Evolutionary conservation across 2,797 vertebrate species (phyloP).

Genomic region (Tolypeutes matacus): DNA sequence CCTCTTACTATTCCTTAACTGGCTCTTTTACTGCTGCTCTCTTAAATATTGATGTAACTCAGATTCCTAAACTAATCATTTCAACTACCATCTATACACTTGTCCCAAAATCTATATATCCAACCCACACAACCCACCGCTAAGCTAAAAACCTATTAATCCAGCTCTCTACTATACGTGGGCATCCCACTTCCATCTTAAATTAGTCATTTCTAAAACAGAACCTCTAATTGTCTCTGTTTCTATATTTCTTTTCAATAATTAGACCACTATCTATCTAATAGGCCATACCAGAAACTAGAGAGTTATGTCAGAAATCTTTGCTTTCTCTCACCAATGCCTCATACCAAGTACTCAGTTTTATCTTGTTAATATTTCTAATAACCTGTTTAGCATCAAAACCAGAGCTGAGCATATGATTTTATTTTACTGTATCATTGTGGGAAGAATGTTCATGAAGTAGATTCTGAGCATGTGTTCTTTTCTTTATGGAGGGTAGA

Average conservation of each 20-base stretch:
- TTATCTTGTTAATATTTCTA: not conserved
- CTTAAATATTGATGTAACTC: not conserved
- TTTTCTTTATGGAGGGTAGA: not conserved
- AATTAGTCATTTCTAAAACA: not conserved
- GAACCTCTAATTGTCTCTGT: not conserved
- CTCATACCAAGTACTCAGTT: not conserved
- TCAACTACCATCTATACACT: not conserved
- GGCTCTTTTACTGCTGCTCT: not conserved
- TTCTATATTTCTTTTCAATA: not conserved
- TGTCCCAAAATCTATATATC: not conserved
- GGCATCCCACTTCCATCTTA: not conserved
- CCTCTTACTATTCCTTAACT: not conserved
- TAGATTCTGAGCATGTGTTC: not conserved
- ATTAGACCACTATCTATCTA: not conserved
- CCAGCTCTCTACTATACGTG: not conserved
- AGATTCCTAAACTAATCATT: not conserved
- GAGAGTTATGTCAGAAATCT: accelerated
- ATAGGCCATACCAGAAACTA: not conserved
- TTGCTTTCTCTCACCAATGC: too few species aligned
- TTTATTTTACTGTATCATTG: not conserved
- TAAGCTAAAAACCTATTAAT: too few species aligned
- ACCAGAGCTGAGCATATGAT: not conserved
- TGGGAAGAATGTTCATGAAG: not conserved
- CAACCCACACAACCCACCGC: too few species aligned
- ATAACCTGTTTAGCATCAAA: not conserved